Evolutionary conservation across 1,140 invertebrate genomes (phyloP), one percentile per base, ranked within the genome.

Genomic region (Oreohelix idahoensis): DNA sequence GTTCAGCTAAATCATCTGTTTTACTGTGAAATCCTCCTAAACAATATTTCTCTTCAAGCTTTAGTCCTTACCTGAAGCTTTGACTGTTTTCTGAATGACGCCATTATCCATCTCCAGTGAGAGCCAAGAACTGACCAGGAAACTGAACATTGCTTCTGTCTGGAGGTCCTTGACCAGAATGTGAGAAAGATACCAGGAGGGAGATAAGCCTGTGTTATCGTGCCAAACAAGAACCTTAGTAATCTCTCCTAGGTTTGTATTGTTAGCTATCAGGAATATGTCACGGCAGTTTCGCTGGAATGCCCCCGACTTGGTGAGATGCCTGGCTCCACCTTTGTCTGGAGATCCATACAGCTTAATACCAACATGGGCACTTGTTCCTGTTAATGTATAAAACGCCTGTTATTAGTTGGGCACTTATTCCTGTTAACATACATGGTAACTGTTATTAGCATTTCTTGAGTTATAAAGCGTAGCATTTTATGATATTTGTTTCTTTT

Each of bases 281-380:
- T 91, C 90, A 10, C 85, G 78, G 58, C 88, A 88, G 79, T 90
- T 90, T 23, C 90, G 85, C 69, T 89, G 86, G 83, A 91, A 91
- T 45, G 89, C 90, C 36, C 86, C 86, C 26, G 84, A 45, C 75
- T 91, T 90, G 42, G 74, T 81, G 5, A 91, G 75, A 77, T 91
- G 90, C 71, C 87, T 84, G 10, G 86, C 75, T 45, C 86, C 87
- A 29, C 87, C 88, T 81, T 89, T 91, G 0, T 86, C 86, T 42
- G 88, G 84, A 26, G 88, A 86, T 79, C 90, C 90, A 81, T 88
- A 88, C 1, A 91, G 84, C 73, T 87, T 87, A 23, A 92, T 85
- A 36, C 90, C 90, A 66, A 91, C 84, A 84, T 91, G 87, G 39
- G 90, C 90, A 49, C 89, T 88, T 15, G 90, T 91, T 29, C 90